Conservation (phyloP, 2,113 vertebrate genomes). For the Limanda limanda region DNA sequence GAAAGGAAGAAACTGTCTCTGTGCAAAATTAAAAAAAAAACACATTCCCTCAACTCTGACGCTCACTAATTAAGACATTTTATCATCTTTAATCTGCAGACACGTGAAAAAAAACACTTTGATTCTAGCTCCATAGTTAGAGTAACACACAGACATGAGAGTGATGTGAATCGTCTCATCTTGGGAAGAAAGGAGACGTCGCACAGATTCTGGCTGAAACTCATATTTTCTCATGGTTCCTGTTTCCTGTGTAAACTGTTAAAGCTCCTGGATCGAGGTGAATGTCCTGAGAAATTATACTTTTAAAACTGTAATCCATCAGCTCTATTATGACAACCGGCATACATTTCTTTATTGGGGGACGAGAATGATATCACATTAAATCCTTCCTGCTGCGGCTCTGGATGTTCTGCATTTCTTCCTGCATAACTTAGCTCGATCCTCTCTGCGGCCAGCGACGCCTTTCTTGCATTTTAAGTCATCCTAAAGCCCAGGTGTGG, state of each 20-base stretch:
- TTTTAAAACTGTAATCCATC: constrained; percentile 32
- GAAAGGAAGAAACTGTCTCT: not conserved
- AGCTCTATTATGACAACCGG: constrained; percentile 23
- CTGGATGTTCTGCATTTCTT: constrained; percentile 19
- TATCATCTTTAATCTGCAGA: not conserved
- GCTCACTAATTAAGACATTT: not conserved
- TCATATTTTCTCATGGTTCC: not conserved
- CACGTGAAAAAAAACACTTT: not conserved
- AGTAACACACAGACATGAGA: not conserved
- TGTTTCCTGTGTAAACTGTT: not conserved
- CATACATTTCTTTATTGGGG: constrained; percentile 19
- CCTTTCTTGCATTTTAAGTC: constrained; percentile 36
- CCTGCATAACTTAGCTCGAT: constrained; percentile 29
- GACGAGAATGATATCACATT: not conserved
- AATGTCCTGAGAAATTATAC: constrained; percentile 19
- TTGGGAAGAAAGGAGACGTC: not conserved
- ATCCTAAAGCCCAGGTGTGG: constrained; percentile 24
- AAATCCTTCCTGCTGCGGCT: constrained; percentile 34
- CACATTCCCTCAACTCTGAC: no score
- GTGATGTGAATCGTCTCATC: not conserved
- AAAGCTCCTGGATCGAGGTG: not conserved
- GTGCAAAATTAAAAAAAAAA: no score
- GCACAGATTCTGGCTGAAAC: not conserved
- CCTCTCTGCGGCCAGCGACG: constrained; percentile 1
- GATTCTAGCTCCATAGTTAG: not conserved